Base-by-base conservation (phyloP, 1,140 invertebrate genomes). In the Branchinecta lynchi region DNA sequence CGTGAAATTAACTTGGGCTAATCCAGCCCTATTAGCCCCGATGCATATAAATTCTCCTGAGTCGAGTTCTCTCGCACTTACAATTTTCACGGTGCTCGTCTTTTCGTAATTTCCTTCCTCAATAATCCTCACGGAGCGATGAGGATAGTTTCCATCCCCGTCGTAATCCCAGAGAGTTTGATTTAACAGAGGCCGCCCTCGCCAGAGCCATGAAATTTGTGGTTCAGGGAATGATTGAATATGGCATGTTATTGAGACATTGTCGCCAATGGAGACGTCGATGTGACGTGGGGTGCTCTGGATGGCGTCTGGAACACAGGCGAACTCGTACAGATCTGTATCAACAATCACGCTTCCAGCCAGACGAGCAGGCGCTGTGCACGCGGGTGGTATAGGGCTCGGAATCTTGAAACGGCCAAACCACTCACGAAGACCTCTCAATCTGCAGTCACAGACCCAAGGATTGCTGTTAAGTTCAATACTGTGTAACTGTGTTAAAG, bases 401-500 rank as follows among this genome's bases (percentile, higher is more conserved):
- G 91, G 89, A 43, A 94, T 84, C 74, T 93, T 93, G 72, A 89
- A 85, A 71, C 87, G 84, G 7, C 86, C 84, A 44, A 96, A 78
- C 91, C 91, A 94, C 72, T 87, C 81, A 75, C 92, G 91, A 69
- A 90, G 83, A 69, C 88, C 86, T 21, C 90, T 80, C 68, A 94
- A 76, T 20, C 88, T 84, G 76, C 92, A 96, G 75, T 95, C 90
- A 75, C 92, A 96, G 44, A 86, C 82, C 92, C 92, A 94, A 0
- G 89, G 90, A 80, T 96, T 96, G 69, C 91, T 89, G 72, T 94
- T 90, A 51, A 95, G 78, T 75, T 92, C 89, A 69, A 94, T 86
- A 46, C 87, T 89, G 74, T 89, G 86, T 7, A 94, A 81, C 32
- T 86, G 85, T n/a, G 71, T 43, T 9, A 72, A 68, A n/a, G 71